Conservation (phyloP, 1,140 invertebrate species). For the Holcopasites calliopsidis region DNA sequence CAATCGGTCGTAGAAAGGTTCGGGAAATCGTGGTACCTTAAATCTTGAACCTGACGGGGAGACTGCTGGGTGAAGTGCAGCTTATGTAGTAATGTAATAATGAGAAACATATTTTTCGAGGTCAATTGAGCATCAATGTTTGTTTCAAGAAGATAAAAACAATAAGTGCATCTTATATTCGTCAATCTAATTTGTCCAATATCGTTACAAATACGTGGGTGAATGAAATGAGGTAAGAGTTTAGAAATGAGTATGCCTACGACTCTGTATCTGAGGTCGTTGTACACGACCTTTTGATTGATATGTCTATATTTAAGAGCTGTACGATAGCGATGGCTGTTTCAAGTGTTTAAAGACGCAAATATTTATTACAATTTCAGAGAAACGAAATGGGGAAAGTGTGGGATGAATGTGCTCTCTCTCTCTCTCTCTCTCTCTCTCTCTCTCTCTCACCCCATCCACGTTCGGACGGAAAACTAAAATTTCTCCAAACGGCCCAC, state of each 20-base stretch:
- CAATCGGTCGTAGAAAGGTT: background rate
- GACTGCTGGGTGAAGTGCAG: no score
- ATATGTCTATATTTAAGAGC: slow-evolving; percentile 51
- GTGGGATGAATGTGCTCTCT: no score
- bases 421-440: no score
- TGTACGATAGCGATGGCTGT: slow-evolving; percentile 44
- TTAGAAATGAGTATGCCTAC: slow-evolving; percentile 49
- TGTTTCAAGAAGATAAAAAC: background rate
- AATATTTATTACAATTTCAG: slow-evolving; percentile 6
- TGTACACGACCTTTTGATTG: slow-evolving; percentile 57
- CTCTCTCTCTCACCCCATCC: no score
- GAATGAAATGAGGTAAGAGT: background rate
- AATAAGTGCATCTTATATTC: no score
- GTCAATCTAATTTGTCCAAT: background rate
- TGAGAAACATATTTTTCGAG: no score
- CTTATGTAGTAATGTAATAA: no score
- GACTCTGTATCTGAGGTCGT: slow-evolving; percentile 56
- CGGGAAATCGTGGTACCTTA: background rate
- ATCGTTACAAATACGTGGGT: no score
- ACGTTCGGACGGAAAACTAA: no score
- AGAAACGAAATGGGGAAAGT: no score
- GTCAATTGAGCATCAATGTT: background rate
- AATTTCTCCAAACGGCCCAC: no score
- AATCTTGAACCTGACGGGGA: background rate
- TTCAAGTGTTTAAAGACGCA: background rate